phyloP scores from a whole-genome alignment of 2,888 invertebrate genomes.

The Dolichomitus sp. region DNA sequence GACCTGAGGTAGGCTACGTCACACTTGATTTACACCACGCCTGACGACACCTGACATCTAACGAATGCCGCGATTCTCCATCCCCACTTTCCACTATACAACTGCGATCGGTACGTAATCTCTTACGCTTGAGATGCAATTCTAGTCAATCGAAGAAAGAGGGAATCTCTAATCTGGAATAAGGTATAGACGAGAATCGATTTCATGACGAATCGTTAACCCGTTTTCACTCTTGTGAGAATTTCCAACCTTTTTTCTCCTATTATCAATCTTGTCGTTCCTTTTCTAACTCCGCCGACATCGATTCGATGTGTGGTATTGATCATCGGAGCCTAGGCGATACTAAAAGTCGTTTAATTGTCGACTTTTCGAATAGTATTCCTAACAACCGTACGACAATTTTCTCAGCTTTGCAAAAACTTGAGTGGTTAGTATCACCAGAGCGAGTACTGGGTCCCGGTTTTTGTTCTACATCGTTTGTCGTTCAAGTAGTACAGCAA shows the following conservation, averaged over 20 bases:
- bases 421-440: background rate
- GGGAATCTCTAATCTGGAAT: conserved; percentile 20
- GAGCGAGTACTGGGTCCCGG: background rate
- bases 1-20: conserved; percentile 25
- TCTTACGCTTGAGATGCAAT: conserved; percentile 18
- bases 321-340: background rate
- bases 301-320: background rate
- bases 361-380: background rate
- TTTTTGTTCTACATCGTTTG: conserved; percentile 1
- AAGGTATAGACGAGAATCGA: background rate
- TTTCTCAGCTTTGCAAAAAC: background rate
- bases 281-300: background rate
- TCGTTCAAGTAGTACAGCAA: background rate
- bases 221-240: background rate
- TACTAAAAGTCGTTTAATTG: background rate
- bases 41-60: conserved; percentile 39
- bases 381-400: conserved; percentile 22
- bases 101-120: conserved; percentile 4
- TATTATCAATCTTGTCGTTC: conserved; percentile 17
- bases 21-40: conserved; percentile 38
- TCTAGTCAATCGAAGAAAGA: conserved; percentile 5
- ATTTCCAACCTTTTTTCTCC: background rate
- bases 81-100: background rate
- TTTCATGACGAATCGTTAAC: background rate
- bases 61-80: conserved; percentile 2